A percentile compares a stretch with the other conserved stretches of the same genome.
These are phyloP conservation scores for Drosophila cardini DNA, from an alignment of 1,140 invertebrate genomes.

Conservation along the genomic window DNA sequence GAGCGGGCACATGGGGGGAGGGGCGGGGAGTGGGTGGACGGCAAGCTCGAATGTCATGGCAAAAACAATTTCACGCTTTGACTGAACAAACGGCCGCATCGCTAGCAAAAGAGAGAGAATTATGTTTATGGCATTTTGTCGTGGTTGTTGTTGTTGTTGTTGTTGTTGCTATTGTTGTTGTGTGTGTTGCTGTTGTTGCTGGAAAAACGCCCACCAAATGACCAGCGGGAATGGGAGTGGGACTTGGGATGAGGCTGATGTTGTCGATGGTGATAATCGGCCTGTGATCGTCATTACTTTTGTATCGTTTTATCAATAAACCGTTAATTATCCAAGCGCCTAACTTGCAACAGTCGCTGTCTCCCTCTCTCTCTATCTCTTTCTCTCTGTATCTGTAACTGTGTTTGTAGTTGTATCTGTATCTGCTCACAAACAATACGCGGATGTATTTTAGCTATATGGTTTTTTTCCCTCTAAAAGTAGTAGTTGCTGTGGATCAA, in stretches of 20 bases:
- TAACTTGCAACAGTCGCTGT: neutral
- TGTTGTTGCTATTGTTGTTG: too few species aligned
- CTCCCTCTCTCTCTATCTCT: too few species aligned
- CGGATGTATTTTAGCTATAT: constrained; percentile 63
- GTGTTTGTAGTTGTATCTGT: constrained; percentile 44
- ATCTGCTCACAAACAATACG: constrained; percentile 65
- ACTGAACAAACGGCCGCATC: constrained; percentile 25
- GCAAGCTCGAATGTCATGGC: constrained; percentile 48
- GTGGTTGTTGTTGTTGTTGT: constrained; percentile 2
- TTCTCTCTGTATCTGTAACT: constrained; percentile 23
- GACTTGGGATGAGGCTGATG: constrained; percentile 24
- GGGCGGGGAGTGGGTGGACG: neutral
- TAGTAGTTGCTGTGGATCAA: constrained; percentile 33
- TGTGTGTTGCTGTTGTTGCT: constrained; percentile 10
- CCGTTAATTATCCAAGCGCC: constrained; percentile 73
- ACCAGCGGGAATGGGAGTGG: constrained; percentile 28
- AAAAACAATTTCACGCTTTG: constrained; percentile 77
- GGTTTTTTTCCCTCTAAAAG: constrained; percentile 19
- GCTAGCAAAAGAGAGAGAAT: constrained; percentile 51
- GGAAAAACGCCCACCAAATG: constrained; percentile 67
- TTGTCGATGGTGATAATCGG: constrained; percentile 34
- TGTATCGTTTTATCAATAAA: constrained; percentile 77
- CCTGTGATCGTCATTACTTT: constrained; percentile 40
- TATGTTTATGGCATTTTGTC: constrained; percentile 70
- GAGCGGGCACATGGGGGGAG: neutral